phyloP scores from a whole-genome alignment of 2,797 vertebrate species.

The Lepus townsendii region DNA sequence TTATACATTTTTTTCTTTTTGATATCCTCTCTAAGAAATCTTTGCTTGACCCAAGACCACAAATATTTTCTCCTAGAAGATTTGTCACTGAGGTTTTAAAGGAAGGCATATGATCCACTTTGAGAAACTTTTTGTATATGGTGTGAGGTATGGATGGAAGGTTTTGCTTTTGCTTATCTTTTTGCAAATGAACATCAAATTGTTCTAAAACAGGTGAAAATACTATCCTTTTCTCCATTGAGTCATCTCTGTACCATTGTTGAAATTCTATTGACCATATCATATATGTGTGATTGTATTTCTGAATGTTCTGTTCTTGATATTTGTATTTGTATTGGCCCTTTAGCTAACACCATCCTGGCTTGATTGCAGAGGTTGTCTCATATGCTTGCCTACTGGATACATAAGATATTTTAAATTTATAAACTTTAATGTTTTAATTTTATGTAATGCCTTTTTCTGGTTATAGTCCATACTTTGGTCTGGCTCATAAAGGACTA shows the following conservation, averaged over 20 bases:
- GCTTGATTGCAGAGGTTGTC: neutral
- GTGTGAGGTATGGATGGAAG: neutral
- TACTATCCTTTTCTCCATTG: neutral
- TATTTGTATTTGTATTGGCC: neutral
- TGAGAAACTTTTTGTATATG: neutral
- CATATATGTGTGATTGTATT: neutral
- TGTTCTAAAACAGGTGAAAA: neutral
- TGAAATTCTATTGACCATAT: neutral
- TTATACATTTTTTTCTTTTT: neutral
- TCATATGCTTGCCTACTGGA: neutral
- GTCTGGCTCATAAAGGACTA: neutral
- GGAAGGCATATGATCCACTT: neutral
- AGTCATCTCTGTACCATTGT: neutral
- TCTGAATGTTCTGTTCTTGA: neutral
- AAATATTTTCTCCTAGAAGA: neutral
- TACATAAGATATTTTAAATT: slow-evolving; percentile 1
- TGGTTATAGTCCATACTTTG: neutral
- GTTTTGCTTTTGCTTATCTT: too few species aligned
- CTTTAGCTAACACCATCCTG: neutral
- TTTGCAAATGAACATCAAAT: neutral
- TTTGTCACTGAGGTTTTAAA: neutral
- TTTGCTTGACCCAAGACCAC: neutral
- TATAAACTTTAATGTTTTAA: neutral
- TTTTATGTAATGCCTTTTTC: neutral
- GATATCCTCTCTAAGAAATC: neutral